phyloP scores from a whole-genome alignment of 2,797 vertebrate genomes.

The Falco naumanni region DNA sequence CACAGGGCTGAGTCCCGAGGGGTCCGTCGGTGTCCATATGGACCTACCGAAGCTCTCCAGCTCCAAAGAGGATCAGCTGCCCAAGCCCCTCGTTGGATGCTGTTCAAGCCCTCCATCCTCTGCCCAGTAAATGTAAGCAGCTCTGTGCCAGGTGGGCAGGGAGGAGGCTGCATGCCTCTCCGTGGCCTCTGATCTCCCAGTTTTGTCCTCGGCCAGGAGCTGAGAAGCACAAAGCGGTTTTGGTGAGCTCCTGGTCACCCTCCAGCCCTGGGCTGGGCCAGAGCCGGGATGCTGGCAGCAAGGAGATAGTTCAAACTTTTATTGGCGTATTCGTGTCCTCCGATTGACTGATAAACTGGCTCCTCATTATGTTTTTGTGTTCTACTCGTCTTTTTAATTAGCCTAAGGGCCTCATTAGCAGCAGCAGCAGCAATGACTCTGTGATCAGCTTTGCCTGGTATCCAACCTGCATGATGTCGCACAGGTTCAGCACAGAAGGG shows the following conservation, averaged over 20 bases:
- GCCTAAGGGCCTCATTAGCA: constrained; percentile 69
- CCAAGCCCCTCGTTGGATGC: accelerated
- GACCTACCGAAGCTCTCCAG: not conserved
- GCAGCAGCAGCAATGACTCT: constrained; percentile 51
- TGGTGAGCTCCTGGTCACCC: not conserved
- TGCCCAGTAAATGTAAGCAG: not conserved
- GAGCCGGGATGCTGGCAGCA: not conserved
- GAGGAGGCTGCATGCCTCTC: not conserved
- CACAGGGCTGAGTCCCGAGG: not conserved
- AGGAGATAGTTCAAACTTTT: constrained; percentile 44
- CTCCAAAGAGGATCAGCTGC: not conserved
- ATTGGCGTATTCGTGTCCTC: constrained; percentile 30
- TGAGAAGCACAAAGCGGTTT: not conserved
- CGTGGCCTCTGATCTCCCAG: accelerated
- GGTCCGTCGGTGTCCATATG: accelerated
- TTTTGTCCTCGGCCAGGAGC: not conserved
- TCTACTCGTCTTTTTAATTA: constrained; percentile 55
- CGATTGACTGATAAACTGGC: constrained; percentile 43
- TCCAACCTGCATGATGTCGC: constrained; percentile 11
- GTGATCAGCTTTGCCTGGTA: constrained; percentile 67
- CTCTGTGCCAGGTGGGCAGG: not conserved
- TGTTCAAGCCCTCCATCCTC: not conserved
- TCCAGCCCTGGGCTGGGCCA: not conserved
- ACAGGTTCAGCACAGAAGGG: not conserved
- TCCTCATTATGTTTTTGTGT: constrained; percentile 53